These are phyloP conservation scores for Lates japonicus DNA, from an alignment of 2,797 vertebrate species.

Conservation along the genomic window DNA sequence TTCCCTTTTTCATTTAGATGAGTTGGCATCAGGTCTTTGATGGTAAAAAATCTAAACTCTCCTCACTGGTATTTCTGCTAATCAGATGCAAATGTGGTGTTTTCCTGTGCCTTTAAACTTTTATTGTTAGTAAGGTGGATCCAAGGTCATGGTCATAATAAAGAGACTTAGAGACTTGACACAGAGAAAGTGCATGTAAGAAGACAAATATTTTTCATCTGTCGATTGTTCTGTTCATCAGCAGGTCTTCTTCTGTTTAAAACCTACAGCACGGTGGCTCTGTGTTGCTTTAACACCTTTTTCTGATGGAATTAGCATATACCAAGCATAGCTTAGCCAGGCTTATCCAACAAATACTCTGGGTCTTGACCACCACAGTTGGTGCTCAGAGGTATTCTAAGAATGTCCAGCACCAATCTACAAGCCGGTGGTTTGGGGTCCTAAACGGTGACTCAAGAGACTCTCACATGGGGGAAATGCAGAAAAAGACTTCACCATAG, in stretches of 20 bases:
- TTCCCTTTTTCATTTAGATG: background rate
- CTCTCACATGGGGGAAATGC: background rate
- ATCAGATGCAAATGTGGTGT: background rate
- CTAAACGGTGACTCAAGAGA: background rate
- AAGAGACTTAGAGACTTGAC: background rate
- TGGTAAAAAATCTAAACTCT: background rate
- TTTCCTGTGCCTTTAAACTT: background rate
- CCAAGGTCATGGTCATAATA: background rate
- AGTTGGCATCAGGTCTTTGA: background rate
- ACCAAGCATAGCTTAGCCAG: slow-evolving; percentile 38
- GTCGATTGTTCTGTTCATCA: background rate
- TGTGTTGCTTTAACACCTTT: slow-evolving; percentile 18
- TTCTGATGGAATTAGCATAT: slow-evolving; percentile 35
- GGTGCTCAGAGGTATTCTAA: slow-evolving; percentile 51
- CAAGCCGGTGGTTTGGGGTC: slow-evolving; percentile 22
- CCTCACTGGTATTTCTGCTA: background rate
- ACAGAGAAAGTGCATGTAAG: slow-evolving; percentile 2
- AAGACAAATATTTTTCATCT: background rate
- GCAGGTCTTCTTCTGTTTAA: background rate
- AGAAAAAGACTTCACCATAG: background rate
- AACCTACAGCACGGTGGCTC: slow-evolving; percentile 12
- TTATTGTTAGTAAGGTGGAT: background rate
- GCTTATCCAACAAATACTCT: slow-evolving; percentile 50
- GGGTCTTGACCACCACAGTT: slow-evolving; percentile 35
- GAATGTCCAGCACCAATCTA: slow-evolving; percentile 35